Evolutionary conservation across 2,113 vertebrate species (phyloP), one percentile per base, ranked within the genome.

Genomic region (Scolopax mira): DNA sequence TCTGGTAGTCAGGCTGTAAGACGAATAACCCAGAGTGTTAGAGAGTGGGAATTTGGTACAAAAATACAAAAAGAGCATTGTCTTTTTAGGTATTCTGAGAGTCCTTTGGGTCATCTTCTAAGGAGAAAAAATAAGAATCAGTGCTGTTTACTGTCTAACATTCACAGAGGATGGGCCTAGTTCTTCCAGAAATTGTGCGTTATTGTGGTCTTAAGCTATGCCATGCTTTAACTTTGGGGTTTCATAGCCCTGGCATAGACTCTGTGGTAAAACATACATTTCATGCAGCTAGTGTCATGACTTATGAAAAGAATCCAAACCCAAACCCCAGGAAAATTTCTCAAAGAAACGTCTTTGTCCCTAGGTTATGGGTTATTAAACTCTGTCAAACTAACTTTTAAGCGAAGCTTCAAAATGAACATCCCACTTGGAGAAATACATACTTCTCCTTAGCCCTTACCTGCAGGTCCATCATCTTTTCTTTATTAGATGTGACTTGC

Each of bases 231-330:
- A 79, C 67, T 93, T 86, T 88, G 67, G 72, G 84, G 66, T 91
- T 95, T 96, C 88, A 72, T 73, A 88, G 85, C 57, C 84, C 86
- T 88, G 90, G 94, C 86, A 78, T 31, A 89, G 85, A 93, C 31
- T 88, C 30, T 87, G 58, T 60, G 72, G 93, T 42, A 94, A 52
- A 73, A 79, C 30, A 94, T 84, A 74, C 25, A 83, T 92, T 96
- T 96, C 85, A 78, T 88, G 60, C 78, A 93, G 61, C 51, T 95
- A 54, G 65, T 94, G 94, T 95, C 91, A 97, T 10, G 14, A 39
- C 79, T 88, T 73, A 48, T 24, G 52, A 69, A 69, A 62, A 69
- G 16, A 28, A 27, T 5, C 4, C 1, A 5, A 64, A 4, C 8
- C 37, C 61, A 71, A 81, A 12, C 6, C 11, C n/a, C 31, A 67